Base-by-base conservation (phyloP, 2,113 vertebrate species). In the Garra rufa region DNA sequence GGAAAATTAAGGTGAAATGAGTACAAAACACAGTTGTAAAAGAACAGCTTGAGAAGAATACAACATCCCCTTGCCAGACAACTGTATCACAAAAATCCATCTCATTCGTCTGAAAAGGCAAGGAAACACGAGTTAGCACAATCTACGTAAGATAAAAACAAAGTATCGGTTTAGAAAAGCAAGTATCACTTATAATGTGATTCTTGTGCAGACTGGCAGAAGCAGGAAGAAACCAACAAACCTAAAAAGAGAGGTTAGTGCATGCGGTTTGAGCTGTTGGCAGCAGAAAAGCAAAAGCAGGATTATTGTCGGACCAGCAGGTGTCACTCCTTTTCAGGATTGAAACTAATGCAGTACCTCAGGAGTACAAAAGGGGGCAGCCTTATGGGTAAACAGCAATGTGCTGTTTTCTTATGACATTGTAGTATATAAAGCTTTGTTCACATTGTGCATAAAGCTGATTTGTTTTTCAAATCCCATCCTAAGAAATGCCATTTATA, bases 291-390 rank as follows among this genome's bases (percentile, higher is more conserved):
- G 77, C 28, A 34, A 75, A 44, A 86, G 89, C 85, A 44, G 8
- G 28, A 44, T 38, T 57, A 83, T 43, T 84, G 88, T 93, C 81
- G 81, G 89, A 92, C 91, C 93, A 94, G 92, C 93, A 93, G 94
- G 92, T 90, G 92, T 90, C 91, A 87, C 87, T 90, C 85, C 89
- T 88, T 80, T 89, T 89, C 80, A 87, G 46, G 69, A 63, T 28
- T n/a, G 13, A 76, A 48, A 63, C 34, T 41, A 85, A 11, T 80
- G 84, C 46, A 83, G 50, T 59, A 71, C 55, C 38, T 24, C 67
- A 79, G 52, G 48, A 26, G 21, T 8, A 15, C 28, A 55, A 48
- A 57, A 87, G 69, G 19, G 55, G 75, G 80, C 83, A 52, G 6
- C 3, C 9, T 55, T 52, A 48, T 2, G 7, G 9, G 26, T 48